Evolutionary conservation across 2,113 vertebrate genomes (phyloP), one percentile per base, ranked within the genome.

Genomic region (Melanerpes formicivorus): DNA sequence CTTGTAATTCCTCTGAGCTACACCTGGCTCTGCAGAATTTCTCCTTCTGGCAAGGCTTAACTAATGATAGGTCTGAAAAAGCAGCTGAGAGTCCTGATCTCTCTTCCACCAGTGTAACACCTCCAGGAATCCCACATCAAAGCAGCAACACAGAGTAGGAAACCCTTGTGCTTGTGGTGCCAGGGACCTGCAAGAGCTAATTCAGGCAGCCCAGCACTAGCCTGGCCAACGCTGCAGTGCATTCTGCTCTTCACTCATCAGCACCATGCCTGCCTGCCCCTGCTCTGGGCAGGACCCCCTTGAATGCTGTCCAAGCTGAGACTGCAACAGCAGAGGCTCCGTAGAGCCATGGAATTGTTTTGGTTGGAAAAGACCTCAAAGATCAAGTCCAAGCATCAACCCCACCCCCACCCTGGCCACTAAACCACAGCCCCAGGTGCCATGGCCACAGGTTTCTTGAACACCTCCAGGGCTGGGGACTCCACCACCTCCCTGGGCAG

Each of bases 41-140:
- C 77, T 65, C 46, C 56, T 50, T 77, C 82, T 93, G 58, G 85
- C 84, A 54, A 54, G 27, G 40, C 34, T 40, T 52, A 85, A 80
- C 52, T 87, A 70, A 86, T 82, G 64, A 73, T 58, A 4, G 55
- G 50, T 55, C 90, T 92, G 91, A 92, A 60, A 80, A 93, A 77
- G 77, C n/a, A 58, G 19, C 66, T 62, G 29, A 1, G 69, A 82
- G 42, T n/a, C 82, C 34, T 0, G 0, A 14, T 79, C 34, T 93
- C 84, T 88, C 42, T 78, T 77, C 65, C 69, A 89, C 14, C 40
- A 2, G 9, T 21, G 11, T 44, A 60, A 62, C 86, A 72, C 50
- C 80, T 87, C 4, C 87, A 73, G 30, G 37, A 80, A 50, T 69
- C 62, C 59, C 62, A 13, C 40, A 40, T 85, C 72, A 80, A 62